Conservation (phyloP, 2,797 vertebrate genomes). For the Hozukius guyotensis region DNA sequence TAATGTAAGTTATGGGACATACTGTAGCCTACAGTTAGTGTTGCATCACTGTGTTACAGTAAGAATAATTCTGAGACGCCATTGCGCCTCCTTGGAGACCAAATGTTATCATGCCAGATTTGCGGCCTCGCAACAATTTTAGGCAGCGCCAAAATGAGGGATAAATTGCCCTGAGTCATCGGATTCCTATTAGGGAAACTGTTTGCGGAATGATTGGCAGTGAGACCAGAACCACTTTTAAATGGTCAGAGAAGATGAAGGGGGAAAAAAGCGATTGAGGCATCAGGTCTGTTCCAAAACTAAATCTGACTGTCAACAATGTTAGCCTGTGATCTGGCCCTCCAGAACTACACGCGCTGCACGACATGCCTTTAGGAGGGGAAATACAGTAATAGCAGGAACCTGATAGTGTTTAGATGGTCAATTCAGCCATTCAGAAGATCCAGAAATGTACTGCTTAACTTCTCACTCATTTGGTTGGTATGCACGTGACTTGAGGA, state of each 20-base stretch:
- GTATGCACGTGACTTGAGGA: constrained; percentile 20
- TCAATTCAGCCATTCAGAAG: constrained; percentile 43
- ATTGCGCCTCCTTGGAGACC: constrained; percentile 33
- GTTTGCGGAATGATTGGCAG: constrained; percentile 67
- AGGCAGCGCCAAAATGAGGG: constrained; percentile 51
- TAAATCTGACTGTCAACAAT: constrained; percentile 70
- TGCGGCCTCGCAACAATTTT: constrained; percentile 57
- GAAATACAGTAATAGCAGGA: constrained; percentile 51
- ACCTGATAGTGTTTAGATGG: constrained; percentile 62
- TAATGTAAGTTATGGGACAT: background rate
- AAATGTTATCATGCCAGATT: constrained; percentile 50
- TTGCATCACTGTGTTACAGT: constrained; percentile 42
- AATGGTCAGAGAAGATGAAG: constrained; percentile 70
- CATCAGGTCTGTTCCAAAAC: constrained; percentile 61
- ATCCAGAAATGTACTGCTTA: constrained; percentile 44
- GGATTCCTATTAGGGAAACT: constrained; percentile 72
- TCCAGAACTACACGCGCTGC: constrained; percentile 31
- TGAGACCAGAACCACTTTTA: constrained; percentile 68
- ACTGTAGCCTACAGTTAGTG: background rate
- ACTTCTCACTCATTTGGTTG: constrained; percentile 22
- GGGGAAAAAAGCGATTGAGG: constrained; percentile 53
- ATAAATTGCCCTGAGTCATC: constrained; percentile 70
- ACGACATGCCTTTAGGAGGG: constrained; percentile 42
- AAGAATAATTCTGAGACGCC: constrained; percentile 34
- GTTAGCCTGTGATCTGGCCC: constrained; percentile 52